Evolutionary conservation across 2,113 vertebrate species (phyloP).

Genomic region (Pseudorhombus dupliciocellatus): DNA sequence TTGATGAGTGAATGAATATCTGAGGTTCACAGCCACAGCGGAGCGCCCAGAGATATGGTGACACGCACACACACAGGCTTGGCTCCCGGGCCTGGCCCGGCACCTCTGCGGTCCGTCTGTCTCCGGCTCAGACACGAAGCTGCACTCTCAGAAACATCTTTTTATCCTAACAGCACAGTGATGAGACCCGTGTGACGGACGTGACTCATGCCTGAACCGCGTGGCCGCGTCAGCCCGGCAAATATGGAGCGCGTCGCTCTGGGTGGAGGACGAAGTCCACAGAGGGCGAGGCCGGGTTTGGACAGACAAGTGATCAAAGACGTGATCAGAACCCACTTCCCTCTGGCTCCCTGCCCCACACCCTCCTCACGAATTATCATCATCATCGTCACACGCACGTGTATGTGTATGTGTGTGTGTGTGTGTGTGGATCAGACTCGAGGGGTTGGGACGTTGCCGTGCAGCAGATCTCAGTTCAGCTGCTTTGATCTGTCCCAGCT

Average conservation of each 20-base stretch:
- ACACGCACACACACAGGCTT: slow-evolving; percentile 4
- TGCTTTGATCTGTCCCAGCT: slow-evolving; percentile 61
- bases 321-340: slow-evolving; percentile 28
- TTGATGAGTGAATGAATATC: slow-evolving; percentile 54
- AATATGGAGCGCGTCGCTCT: slow-evolving; percentile 53
- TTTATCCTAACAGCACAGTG: slow-evolving; percentile 65
- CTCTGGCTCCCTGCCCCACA: neutral
- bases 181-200: slow-evolving; percentile 72
- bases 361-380: slow-evolving; percentile 54
- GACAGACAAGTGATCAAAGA: slow-evolving; percentile 54
- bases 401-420: slow-evolving; percentile 9
- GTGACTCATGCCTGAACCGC: slow-evolving; percentile 72
- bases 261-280: slow-evolving; percentile 34
- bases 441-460: slow-evolving; percentile 21
- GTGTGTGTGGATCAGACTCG: neutral
- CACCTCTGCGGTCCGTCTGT: slow-evolving; percentile 44
- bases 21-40: slow-evolving; percentile 5
- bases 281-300: slow-evolving; percentile 33
- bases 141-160: slow-evolving; percentile 64
- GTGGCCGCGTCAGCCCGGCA: slow-evolving; percentile 60
- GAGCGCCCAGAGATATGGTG: slow-evolving; percentile 15
- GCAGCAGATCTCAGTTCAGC: slow-evolving; percentile 43
- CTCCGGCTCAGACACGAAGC: slow-evolving; percentile 32
- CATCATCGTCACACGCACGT: slow-evolving; percentile 22
- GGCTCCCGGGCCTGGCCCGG: slow-evolving; percentile 41